Evolutionary conservation across 1,140 invertebrate species (phyloP).

Genomic region (Drosophila mojavensis): DNA sequence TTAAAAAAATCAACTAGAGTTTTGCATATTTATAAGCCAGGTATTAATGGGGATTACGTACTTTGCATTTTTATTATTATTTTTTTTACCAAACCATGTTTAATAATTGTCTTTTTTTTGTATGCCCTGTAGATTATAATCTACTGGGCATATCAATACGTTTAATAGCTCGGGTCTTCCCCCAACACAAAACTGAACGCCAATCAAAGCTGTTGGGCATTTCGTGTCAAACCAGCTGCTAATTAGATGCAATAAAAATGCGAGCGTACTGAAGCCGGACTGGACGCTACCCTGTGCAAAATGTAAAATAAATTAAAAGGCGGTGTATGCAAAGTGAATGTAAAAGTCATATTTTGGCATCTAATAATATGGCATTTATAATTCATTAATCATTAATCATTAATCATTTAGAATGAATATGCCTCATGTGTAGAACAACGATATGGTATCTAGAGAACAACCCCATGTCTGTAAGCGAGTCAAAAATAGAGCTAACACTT

Average conservation of each 20-base stretch:
- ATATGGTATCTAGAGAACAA: too few species aligned
- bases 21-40: constrained; percentile 36
- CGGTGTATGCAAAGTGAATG: too few species aligned
- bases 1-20: constrained; percentile 1
- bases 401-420: too few species aligned
- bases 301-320: too few species aligned
- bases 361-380: too few species aligned
- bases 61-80: constrained; percentile 31
- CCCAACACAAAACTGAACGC: not conserved
- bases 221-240: constrained; percentile 48
- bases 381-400: too few species aligned
- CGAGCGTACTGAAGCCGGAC: not conserved
- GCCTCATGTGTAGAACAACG: too few species aligned
- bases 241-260: constrained; percentile 52
- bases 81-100: not conserved
- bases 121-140: constrained; percentile 34
- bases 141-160: constrained; percentile 34
- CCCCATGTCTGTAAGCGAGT: too few species aligned
- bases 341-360: too few species aligned
- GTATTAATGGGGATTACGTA: constrained; percentile 40
- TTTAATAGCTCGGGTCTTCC: constrained; percentile 18
- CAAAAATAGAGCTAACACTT: too few species aligned
- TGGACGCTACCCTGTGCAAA: constrained; percentile 2
- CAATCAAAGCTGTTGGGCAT: constrained; percentile 31
- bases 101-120: constrained; percentile 4